Conservation (phyloP, 2,888 invertebrate genomes). For the Ectemnius cavifrons region DNA sequence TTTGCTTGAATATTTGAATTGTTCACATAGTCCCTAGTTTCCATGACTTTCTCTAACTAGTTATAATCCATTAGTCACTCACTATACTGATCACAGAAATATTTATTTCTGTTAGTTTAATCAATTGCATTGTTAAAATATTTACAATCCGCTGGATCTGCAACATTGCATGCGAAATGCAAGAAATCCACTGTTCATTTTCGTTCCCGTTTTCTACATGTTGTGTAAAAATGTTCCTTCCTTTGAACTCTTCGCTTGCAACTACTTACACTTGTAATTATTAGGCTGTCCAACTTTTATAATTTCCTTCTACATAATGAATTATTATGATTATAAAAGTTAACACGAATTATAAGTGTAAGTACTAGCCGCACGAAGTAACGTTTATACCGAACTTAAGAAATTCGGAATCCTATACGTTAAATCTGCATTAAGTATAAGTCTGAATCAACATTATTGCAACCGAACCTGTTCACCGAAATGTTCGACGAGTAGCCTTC, state of each 20-base stretch:
- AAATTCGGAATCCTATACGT: too few species aligned
- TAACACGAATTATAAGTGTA: constrained; percentile 1
- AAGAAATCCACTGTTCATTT: too few species aligned
- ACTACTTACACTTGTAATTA: constrained; percentile 6
- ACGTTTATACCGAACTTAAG: not conserved
- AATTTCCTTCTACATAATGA: not conserved
- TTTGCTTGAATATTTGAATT: too few species aligned
- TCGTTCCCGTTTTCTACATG: too few species aligned
- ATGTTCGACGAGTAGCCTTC: too few species aligned
- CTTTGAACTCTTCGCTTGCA: not conserved
- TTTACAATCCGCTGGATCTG: not conserved
- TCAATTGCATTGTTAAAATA: not conserved
- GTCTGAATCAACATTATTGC: too few species aligned
- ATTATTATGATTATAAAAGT: constrained; percentile 5
- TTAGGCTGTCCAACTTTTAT: not conserved
- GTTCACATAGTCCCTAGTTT: not conserved
- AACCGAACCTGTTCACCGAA: too few species aligned
- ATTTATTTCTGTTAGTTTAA: not conserved
- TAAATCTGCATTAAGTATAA: too few species aligned
- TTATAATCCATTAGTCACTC: not conserved
- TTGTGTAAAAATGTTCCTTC: not conserved
- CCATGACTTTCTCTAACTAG: not conserved
- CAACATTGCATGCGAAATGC: not conserved
- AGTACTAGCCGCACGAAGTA: not conserved
- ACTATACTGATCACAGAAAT: not conserved